Evolutionary conservation across 2,797 vertebrate species (phyloP), one percentile per base, ranked within the genome.

Genomic region (Melanotaenia pygmaea): DNA sequence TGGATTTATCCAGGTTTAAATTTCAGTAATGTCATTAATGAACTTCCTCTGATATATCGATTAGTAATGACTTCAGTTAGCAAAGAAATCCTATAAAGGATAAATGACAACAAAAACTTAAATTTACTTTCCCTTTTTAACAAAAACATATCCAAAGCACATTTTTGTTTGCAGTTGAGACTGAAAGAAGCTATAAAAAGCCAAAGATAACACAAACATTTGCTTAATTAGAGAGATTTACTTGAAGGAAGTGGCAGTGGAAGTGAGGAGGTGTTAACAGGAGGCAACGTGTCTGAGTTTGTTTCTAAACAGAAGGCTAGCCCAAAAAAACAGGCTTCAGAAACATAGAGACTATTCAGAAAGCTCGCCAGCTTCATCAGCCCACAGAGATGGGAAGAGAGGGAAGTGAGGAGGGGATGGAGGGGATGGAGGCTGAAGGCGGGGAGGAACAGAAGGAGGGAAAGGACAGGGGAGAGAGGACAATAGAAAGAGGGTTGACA

Each of bases 231-330:
- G 59, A 67, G 32, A 58, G 67, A 59, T 70, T 61, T 59, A 32
- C 73, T 34, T 53, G 72, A 43, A 67, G 58, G 66, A 67, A 77
- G 47, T 60, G 77, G 60, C 65, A 40, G 59, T 70, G 77, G 67
- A 76, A 79, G 74, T 59, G 80, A 77, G 77, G 69, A 83, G 43
- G 64, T 67, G 68, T 51, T 70, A 74, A 72, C 70, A 76, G 47
- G 72, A 70, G 82, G 77, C 74, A 80, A 38, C 10, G 12, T 2
- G 86, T 67, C 74, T 4, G 73, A 64, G 75, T 83, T 77, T 78
- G 77, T 83, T 77, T 85, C 76, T 64, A 72, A 86, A 89, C 86
- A 88, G 83, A 86, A 70, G 76, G 82, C 62, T 26, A 81, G 74
- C 63, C 59, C 66, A 69, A 45, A 64, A 38, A 47, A 84, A 78